phyloP scores from a whole-genome alignment of 2,888 invertebrate genomes.

The Pollenia labialis region DNA sequence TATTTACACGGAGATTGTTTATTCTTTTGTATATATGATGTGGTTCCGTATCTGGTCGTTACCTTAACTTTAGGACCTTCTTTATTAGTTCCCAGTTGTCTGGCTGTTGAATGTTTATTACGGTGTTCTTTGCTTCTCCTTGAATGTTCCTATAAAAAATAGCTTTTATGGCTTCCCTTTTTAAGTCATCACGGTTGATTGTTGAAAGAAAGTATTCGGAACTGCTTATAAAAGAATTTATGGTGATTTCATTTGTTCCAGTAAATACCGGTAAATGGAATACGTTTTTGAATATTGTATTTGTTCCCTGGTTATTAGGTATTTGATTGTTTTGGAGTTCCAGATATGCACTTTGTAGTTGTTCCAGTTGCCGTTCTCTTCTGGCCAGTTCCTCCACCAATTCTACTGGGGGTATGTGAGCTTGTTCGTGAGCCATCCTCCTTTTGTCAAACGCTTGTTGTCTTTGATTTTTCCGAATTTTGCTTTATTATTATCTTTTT shows the following conservation, averaged over 20 bases:
- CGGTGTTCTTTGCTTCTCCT: too few species aligned
- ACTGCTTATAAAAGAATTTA: background rate
- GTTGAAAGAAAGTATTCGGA: background rate
- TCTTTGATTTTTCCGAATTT: background rate
- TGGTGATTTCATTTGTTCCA: background rate
- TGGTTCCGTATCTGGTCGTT: background rate
- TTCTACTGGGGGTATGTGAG: background rate
- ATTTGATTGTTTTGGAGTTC: too few species aligned
- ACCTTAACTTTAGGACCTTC: background rate
- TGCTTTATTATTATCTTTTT: too few species aligned
- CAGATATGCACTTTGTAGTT: background rate
- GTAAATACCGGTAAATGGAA: too few species aligned
- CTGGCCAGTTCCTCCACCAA: slow-evolving; percentile 10
- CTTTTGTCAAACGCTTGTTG: background rate
- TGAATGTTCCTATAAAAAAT: too few species aligned
- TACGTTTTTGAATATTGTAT: too few species aligned
- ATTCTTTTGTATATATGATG: background rate
- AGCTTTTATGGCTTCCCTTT: too few species aligned
- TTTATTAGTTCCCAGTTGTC: too few species aligned
- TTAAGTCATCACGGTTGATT: background rate
- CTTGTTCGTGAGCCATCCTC: slow-evolving; percentile 6
- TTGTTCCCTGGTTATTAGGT: too few species aligned
- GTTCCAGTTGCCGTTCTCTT: slow-evolving; percentile 16
- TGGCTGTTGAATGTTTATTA: too few species aligned
- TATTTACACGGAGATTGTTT: background rate